phyloP scores from a whole-genome alignment of 1,140 invertebrate species.

The Bombus confusus region DNA sequence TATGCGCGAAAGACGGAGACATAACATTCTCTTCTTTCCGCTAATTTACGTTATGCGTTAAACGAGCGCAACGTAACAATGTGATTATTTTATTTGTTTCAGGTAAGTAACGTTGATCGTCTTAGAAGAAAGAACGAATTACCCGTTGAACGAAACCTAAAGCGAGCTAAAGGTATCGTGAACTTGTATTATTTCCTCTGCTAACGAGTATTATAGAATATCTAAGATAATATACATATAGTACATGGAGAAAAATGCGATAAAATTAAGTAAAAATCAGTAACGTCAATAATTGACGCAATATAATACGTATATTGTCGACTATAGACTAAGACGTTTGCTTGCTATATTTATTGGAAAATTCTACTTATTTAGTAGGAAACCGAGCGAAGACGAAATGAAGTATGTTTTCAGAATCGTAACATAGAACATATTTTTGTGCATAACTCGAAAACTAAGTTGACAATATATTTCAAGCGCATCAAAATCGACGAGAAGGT shows the following conservation, averaged over 20 bases:
- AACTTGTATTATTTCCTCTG: neutral
- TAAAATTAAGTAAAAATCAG: neutral
- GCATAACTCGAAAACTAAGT: too few relatives aligned
- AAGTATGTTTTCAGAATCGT: too few relatives aligned
- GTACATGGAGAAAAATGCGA: accelerated
- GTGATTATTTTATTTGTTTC: neutral
- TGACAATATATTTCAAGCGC: too few relatives aligned
- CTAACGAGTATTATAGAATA: neutral
- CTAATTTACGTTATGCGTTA: neutral
- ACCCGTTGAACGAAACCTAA: neutral
- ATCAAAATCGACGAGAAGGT: too few relatives aligned
- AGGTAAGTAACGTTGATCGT: neutral
- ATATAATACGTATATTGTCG: too few relatives aligned
- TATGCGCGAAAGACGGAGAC: neutral
- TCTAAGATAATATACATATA: neutral
- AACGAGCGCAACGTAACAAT: neutral
- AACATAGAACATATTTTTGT: too few relatives aligned
- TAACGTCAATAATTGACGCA: neutral
- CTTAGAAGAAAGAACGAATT: neutral
- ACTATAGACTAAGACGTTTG: too few relatives aligned
- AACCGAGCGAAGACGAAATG: too few relatives aligned
- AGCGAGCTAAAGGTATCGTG: neutral
- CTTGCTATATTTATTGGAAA: too few relatives aligned
- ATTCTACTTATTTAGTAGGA: too few relatives aligned
- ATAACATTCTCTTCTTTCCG: too few relatives aligned